Conservation (phyloP, 1,140 invertebrate genomes). For the Apolygus lucorum region DNA sequence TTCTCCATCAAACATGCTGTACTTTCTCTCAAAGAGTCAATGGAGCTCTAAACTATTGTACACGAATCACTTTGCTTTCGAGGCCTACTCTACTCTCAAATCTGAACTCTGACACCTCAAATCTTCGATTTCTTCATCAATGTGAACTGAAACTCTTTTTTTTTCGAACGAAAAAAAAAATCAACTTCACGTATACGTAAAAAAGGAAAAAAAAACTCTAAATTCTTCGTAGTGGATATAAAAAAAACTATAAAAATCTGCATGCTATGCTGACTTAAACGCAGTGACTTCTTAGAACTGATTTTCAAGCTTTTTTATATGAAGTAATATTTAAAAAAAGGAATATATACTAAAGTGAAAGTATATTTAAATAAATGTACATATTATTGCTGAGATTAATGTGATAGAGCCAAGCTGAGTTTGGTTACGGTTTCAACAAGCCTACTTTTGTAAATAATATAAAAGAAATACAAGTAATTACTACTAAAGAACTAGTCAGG, state of each 20-base stretch:
- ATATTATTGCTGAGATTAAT: constrained; percentile 7
- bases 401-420: constrained; percentile 12
- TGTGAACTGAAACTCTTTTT: background rate
- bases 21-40: too few relatives aligned
- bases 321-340: constrained; percentile 3
- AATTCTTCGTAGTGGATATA: background rate
- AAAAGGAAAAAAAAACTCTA: background rate
- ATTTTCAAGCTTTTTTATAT: constrained; percentile 13
- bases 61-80: constrained; percentile 14
- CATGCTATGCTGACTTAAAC: background rate
- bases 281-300: constrained; percentile 14
- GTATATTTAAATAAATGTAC: constrained; percentile 3
- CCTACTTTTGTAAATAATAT: constrained; percentile 8
- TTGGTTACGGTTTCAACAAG: constrained; percentile 14
- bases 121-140: background rate
- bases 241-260: constrained; percentile 1
- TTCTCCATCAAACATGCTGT: too few relatives aligned
- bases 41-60: too few relatives aligned
- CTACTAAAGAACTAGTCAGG: constrained; percentile 3
- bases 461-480: background rate
- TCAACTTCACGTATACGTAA: constrained; percentile 11
- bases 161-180: background rate
- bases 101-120: background rate
- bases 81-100: background rate
- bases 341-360: background rate